A percentile compares a stretch with the other conserved stretches of the same genome.
phyloP scores from a whole-genome alignment of 2,797 vertebrate species.

The Sebastes glaucus region DNA sequence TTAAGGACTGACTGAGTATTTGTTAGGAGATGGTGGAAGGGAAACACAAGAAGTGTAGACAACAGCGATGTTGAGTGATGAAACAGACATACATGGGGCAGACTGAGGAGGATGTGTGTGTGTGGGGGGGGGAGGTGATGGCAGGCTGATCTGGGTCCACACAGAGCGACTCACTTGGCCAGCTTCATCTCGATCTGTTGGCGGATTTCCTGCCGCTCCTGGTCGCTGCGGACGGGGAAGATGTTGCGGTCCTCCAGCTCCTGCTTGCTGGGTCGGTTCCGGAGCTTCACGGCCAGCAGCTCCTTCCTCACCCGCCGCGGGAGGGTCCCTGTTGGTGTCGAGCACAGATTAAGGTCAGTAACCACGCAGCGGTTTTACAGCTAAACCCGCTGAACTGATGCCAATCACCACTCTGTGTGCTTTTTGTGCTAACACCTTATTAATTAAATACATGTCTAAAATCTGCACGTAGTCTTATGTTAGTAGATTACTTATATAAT shows the following conservation, averaged over 20 bases:
- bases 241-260: slow-evolving; percentile 98
- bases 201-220: slow-evolving; percentile 94
- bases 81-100: slow-evolving; percentile 52
- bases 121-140: slow-evolving; percentile 6
- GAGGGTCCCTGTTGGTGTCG: slow-evolving; percentile 86
- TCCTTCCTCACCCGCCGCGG: slow-evolving; percentile 95
- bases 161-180: slow-evolving; percentile 90
- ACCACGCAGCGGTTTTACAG: not conserved
- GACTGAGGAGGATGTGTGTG: slow-evolving; percentile 2
- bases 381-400: slow-evolving; percentile 10
- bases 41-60: slow-evolving; percentile 9
- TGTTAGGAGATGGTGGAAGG: not conserved
- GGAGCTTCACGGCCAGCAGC: slow-evolving; percentile 92
- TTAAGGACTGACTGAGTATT: not conserved
- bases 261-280: slow-evolving; percentile 95
- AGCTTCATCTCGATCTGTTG: slow-evolving; percentile 98
- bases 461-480: not conserved
- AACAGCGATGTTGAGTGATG: slow-evolving; percentile 38
- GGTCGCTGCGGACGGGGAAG: slow-evolving; percentile 93
- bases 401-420: slow-evolving; percentile 16
- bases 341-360: slow-evolving; percentile 26
- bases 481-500: not conserved
- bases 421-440: slow-evolving; percentile 9
- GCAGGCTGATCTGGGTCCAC: slow-evolving; percentile 39
- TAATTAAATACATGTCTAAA: not conserved